phyloP scores from a whole-genome alignment of 2,113 vertebrate genomes.

The Acrocephalus kingi region DNA sequence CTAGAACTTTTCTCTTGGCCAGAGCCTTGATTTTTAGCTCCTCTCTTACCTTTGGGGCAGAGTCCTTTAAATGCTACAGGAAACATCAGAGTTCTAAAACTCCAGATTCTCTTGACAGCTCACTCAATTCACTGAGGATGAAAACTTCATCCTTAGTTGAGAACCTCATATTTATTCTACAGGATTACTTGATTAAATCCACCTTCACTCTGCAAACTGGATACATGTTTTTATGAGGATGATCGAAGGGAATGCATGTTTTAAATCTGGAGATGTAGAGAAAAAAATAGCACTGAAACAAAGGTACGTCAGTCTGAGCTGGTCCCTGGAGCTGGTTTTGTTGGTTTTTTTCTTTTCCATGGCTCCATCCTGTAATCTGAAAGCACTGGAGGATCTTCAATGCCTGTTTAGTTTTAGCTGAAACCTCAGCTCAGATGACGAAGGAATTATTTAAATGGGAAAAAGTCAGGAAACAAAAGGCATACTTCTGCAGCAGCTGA shows the following conservation, averaged over 20 bases:
- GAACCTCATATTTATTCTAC: background rate
- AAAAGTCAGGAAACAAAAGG: background rate
- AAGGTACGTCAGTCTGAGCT: background rate
- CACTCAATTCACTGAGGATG: background rate
- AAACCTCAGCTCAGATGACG: background rate
- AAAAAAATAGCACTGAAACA: background rate
- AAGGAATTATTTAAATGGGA: background rate
- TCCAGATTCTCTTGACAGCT: background rate
- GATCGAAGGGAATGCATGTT: background rate
- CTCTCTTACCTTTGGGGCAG: background rate
- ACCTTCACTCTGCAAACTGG: background rate
- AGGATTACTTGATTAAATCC: background rate
- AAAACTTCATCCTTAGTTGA: background rate
- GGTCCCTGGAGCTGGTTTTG: background rate
- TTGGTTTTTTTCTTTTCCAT: background rate
- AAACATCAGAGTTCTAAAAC: background rate
- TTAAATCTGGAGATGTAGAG: background rate
- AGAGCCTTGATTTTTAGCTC: background rate
- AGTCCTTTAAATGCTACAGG: background rate
- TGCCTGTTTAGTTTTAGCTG: background rate
- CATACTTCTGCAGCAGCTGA: background rate
- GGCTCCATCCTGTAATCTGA: slow-evolving; percentile 19
- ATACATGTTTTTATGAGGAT: background rate
- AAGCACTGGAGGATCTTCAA: slow-evolving; percentile 1
- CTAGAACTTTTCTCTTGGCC: background rate